These are phyloP conservation scores for Anoplophora glabripennis DNA, from an alignment of 1,140 invertebrate species.

Conservation along the genomic window DNA sequence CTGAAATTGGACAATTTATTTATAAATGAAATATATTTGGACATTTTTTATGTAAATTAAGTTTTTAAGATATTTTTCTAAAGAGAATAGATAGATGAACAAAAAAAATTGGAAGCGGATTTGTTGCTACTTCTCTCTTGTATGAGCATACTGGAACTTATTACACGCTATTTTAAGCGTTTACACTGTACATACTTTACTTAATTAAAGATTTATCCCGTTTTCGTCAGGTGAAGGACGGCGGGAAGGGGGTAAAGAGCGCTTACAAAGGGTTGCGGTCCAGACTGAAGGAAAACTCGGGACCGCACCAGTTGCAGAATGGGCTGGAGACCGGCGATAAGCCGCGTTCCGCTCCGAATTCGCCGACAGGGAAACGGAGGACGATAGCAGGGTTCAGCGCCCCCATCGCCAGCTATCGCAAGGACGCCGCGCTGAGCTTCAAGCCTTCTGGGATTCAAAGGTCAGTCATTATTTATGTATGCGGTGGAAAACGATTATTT, in stretches of 20 bases:
- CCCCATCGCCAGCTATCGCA: slow-evolving; percentile 54
- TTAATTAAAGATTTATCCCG: no score
- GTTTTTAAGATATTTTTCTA: no score
- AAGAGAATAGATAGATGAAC: no score
- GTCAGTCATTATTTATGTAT: slow-evolving; percentile 11
- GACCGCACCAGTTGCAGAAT: slow-evolving; percentile 39
- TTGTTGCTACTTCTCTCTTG: no score
- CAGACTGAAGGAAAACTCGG: slow-evolving; percentile 55
- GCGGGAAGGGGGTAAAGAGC: slow-evolving; percentile 69
- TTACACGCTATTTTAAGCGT: no score
- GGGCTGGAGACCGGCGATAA: slow-evolving; percentile 51
- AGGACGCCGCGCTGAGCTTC: slow-evolving; percentile 52
- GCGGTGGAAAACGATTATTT: no score
- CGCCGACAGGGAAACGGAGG: slow-evolving; percentile 58
- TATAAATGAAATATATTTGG: no score
- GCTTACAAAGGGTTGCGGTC: slow-evolving; percentile 73
- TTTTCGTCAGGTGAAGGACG: slow-evolving; percentile 77
- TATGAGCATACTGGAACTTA: no score
- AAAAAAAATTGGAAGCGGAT: no score
- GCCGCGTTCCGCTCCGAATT: slow-evolving; percentile 65
- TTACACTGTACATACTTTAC: no score
- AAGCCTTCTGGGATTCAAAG: slow-evolving; percentile 48
- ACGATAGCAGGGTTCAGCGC: slow-evolving; percentile 48
- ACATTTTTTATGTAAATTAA: no score
- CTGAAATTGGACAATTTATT: no score